These are phyloP conservation scores for Rostratula benghalensis DNA, from an alignment of 2,113 vertebrate species.

Conservation along the genomic window DNA sequence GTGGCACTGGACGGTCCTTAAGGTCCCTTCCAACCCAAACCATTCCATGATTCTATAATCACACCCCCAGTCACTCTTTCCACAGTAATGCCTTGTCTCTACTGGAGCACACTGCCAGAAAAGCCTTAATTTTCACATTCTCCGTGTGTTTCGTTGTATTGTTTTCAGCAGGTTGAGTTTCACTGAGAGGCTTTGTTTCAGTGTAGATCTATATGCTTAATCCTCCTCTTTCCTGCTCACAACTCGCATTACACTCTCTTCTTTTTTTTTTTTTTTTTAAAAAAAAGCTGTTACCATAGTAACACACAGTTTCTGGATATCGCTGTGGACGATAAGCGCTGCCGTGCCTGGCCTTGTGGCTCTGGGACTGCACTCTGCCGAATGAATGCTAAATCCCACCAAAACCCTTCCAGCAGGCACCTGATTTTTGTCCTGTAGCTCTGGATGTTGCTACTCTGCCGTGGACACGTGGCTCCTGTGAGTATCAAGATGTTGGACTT, in stretches of 20 bases:
- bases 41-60: background rate
- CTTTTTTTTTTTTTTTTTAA: too few relatives aligned
- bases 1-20: background rate
- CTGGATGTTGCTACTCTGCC: background rate
- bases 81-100: background rate
- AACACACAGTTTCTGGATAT: constrained; percentile 6
- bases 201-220: background rate
- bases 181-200: constrained; percentile 12
- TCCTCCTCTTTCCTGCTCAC: constrained; percentile 10
- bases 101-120: background rate
- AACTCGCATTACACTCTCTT: too few relatives aligned
- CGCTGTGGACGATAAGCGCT: background rate
- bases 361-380: background rate
- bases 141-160: background rate
- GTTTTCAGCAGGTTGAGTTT: background rate
- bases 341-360: background rate
- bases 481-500: background rate
- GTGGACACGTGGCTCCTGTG: accelerated
- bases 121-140: background rate
- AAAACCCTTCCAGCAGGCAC: background rate
- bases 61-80: background rate
- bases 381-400: background rate
- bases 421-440: background rate
- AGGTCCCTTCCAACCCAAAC: background rate
- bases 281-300: constrained; percentile 37